Evolutionary conservation across 1,140 invertebrate species (phyloP).

Genomic region (Danaus plexippus): DNA sequence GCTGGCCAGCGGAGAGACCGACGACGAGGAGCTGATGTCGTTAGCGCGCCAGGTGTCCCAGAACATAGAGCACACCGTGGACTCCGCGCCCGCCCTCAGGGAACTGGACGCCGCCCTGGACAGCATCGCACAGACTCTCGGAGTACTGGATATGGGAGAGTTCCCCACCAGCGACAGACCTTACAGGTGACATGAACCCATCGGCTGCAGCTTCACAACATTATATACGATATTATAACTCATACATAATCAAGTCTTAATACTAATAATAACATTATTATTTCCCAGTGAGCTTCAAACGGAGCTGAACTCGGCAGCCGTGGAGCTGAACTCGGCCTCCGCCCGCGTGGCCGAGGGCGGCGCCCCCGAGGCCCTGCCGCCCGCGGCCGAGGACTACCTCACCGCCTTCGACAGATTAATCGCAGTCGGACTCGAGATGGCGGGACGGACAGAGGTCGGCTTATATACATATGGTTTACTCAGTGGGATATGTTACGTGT

Average conservation of each 20-base stretch:
- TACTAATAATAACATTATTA: constrained; percentile 1
- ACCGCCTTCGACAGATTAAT: constrained; percentile 84
- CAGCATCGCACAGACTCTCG: constrained; percentile 83
- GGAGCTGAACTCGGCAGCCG: constrained; percentile 87
- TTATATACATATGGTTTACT: not conserved
- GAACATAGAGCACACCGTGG: constrained; percentile 79
- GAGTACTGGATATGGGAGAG: constrained; percentile 79
- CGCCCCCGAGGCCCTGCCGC: constrained; percentile 77
- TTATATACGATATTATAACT: not conserved
- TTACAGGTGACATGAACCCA: constrained; percentile 73
- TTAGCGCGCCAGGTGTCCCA: constrained; percentile 72
- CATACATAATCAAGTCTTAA: not conserved
- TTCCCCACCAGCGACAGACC: constrained; percentile 81
- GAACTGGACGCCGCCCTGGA: constrained; percentile 91
- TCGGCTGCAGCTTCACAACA: not conserved
- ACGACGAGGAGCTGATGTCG: constrained; percentile 74
- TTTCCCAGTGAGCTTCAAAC: constrained; percentile 83
- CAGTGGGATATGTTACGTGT: no score
- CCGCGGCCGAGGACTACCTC: constrained; percentile 83
- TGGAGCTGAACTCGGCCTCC: constrained; percentile 85
- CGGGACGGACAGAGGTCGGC: constrained; percentile 78
- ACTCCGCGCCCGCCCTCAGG: constrained; percentile 89
- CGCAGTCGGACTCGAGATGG: constrained; percentile 85
- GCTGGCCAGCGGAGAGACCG: constrained; percentile 67
- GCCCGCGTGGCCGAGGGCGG: constrained; percentile 83